Percentiles rank a stretch among this genome's conserved stretches.
Evolutionary conservation across 2,888 invertebrate species (phyloP).

Genomic region (Tenthredo scrophulariae): DNA sequence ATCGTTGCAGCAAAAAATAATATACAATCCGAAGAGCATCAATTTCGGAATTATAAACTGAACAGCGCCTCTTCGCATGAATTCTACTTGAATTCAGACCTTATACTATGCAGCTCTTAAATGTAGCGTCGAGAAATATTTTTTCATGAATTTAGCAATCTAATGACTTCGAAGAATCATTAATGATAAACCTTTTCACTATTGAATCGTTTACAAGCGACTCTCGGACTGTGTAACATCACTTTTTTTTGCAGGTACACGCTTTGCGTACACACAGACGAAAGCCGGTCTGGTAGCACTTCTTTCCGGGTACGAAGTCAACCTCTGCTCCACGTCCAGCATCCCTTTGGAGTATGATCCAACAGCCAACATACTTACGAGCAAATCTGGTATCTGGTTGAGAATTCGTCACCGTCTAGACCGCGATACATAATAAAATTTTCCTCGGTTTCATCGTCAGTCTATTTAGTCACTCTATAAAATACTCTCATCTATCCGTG

Average conservation of each 20-base stretch:
- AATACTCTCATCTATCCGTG: neutral
- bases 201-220: neutral
- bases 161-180: neutral
- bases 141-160: neutral
- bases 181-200: neutral
- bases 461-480: neutral
- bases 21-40: neutral
- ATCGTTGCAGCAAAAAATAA: neutral
- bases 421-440: constrained; percentile 38
- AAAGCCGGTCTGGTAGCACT: constrained; percentile 70
- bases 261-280: constrained; percentile 71
- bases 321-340: constrained; percentile 60
- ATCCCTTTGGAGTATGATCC: constrained; percentile 62
- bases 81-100: neutral
- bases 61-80: neutral
- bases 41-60: neutral
- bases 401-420: constrained; percentile 60
- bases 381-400: constrained; percentile 65
- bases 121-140: neutral
- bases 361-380: constrained; percentile 61
- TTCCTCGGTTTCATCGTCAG: neutral
- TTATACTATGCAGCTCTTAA: neutral
- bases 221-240: neutral
- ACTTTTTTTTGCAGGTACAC: constrained; percentile 65
- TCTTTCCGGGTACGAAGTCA: constrained; percentile 67